A percentile compares a stretch with the other conserved stretches of the same genome.
phyloP scores from a whole-genome alignment of 1,140 invertebrate genomes.

The Heliconius hermathena region DNA sequence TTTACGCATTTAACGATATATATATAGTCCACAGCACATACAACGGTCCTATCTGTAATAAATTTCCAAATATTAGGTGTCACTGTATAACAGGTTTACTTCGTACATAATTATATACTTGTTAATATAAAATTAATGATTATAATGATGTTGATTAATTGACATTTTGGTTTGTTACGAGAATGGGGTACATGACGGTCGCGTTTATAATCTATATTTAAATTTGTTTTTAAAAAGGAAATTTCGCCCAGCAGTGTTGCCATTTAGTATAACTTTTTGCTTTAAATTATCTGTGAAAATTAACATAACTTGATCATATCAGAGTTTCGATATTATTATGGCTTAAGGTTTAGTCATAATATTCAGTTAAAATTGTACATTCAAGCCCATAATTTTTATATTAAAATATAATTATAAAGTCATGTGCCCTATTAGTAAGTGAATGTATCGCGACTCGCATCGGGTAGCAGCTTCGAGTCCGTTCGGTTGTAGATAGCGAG shows the following conservation, averaged over 20 bases:
- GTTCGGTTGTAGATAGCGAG: constrained; percentile 57
- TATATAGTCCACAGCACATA: constrained; percentile 38
- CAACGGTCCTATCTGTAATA: constrained; percentile 65
- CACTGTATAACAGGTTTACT: constrained; percentile 79
- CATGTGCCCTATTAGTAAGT: not conserved
- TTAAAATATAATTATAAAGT: not conserved
- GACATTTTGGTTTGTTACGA: constrained; percentile 52
- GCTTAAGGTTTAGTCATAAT: no score
- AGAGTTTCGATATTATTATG: no score
- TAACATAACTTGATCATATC: no score
- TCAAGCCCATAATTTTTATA: no score
- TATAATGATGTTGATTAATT: constrained; percentile 78
- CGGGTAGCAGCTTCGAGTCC: constrained; percentile 50
- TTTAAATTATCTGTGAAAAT: no score
- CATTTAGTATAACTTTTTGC: no score
- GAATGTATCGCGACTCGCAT: not conserved
- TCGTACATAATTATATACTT: constrained; percentile 79
- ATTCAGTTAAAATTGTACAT: no score
- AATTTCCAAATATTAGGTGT: constrained; percentile 69
- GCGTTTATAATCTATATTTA: not conserved
- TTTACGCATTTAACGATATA: not conserved
- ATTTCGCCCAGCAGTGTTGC: not conserved
- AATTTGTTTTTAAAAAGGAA: no score
- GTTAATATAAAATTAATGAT: constrained; percentile 77
- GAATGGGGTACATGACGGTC: constrained; percentile 10